phyloP scores from a whole-genome alignment of 2,113 vertebrate species.

The Protobothrops mucrosquamatus region DNA sequence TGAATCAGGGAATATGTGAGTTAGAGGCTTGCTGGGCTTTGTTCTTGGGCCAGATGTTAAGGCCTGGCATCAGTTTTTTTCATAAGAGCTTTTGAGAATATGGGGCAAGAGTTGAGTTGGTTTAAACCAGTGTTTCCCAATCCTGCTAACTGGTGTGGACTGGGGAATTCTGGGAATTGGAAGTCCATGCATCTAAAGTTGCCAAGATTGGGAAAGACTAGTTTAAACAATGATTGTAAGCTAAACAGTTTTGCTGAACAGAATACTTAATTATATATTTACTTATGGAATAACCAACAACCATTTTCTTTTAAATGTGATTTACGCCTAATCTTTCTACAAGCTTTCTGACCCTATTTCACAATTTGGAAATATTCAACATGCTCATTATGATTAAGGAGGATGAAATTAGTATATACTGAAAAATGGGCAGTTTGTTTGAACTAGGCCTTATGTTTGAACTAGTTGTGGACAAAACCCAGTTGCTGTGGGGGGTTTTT shows the following conservation, averaged over 20 bases:
- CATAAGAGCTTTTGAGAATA: not conserved
- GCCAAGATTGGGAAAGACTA: not conserved
- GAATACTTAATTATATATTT: not conserved
- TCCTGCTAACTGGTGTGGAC: not conserved
- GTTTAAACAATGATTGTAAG: not conserved
- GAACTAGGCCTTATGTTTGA: not conserved
- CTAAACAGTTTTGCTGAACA: not conserved
- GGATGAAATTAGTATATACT: constrained; percentile 9
- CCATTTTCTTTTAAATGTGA: not conserved
- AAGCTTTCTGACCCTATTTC: constrained; percentile 44
- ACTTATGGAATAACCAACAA: not conserved
- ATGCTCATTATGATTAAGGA: constrained; percentile 42
- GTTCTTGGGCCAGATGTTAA: not conserved
- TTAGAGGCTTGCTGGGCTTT: not conserved
- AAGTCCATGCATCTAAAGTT: not conserved
- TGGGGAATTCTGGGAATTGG: not conserved
- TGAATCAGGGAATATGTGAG: not conserved
- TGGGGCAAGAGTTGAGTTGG: not conserved
- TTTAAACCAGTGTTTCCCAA: not conserved
- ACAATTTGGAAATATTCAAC: constrained; percentile 56
- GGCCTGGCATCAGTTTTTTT: not conserved
- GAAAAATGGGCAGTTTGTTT: not conserved
- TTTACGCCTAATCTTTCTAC: constrained; percentile 40
- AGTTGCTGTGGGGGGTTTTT: not conserved
- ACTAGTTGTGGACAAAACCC: not conserved